These are phyloP conservation scores for Oligia fasciuncula DNA, from an alignment of 2,888 invertebrate genomes.

Conservation along the genomic window DNA sequence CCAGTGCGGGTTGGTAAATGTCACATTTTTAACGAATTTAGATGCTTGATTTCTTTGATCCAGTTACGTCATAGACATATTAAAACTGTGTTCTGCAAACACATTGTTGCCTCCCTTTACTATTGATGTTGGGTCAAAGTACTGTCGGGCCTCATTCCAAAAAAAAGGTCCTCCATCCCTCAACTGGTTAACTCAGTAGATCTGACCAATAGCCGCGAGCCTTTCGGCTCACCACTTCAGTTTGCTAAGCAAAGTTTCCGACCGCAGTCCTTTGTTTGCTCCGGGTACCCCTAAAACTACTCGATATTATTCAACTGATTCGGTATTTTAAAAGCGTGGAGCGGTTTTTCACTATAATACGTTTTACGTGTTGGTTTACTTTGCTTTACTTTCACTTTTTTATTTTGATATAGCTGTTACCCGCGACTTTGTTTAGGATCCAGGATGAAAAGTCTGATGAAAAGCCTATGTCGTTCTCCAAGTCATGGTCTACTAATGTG, in stretches of 20 bases:
- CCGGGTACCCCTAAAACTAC: slow-evolving; percentile 13
- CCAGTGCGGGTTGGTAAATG: too few relatives aligned
- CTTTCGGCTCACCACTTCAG: slow-evolving; percentile 26
- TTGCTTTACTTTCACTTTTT: neutral
- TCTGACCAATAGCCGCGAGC: slow-evolving; percentile 34
- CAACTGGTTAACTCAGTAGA: slow-evolving; percentile 9
- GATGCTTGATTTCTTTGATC: too few relatives aligned
- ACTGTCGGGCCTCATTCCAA: neutral
- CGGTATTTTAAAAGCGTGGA: neutral
- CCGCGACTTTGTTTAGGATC: neutral
- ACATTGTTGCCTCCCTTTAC: neutral
- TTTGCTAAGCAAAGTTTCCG: slow-evolving; percentile 32
- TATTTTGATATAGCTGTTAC: neutral
- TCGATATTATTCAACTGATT: slow-evolving; percentile 15
- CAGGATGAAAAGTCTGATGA: neutral
- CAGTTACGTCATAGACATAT: neutral
- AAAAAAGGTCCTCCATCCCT: neutral
- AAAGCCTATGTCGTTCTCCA: neutral
- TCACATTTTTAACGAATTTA: neutral
- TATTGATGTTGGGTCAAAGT: too few relatives aligned
- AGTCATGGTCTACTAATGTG: neutral
- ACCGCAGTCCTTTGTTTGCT: slow-evolving; percentile 26
- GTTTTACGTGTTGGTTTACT: neutral
- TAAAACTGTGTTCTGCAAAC: neutral
- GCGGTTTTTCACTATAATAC: neutral